Evolutionary conservation across 2,888 invertebrate genomes (phyloP).

Genomic region (Troides aeacus): DNA sequence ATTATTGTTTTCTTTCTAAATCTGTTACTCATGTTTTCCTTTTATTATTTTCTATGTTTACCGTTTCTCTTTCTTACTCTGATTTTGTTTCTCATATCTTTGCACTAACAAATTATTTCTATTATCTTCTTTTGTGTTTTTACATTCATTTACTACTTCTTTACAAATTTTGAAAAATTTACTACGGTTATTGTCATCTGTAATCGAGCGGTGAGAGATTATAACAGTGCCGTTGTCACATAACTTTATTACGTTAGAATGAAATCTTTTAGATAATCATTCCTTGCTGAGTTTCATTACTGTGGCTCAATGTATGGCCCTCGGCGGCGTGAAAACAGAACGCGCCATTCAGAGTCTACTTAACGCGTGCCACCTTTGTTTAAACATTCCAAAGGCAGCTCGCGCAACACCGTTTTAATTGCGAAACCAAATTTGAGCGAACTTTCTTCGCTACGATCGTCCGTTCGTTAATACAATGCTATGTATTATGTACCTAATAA

Average conservation of each 20-base stretch:
- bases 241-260: background rate
- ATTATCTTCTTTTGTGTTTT: too few species aligned
- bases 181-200: too few species aligned
- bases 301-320: slow-evolving; percentile 1
- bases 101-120: too few species aligned
- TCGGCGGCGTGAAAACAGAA: slow-evolving; percentile 2
- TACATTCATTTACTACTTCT: too few species aligned
- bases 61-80: too few species aligned
- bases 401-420: slow-evolving; percentile 17
- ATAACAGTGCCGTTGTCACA: too few species aligned
- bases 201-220: too few species aligned
- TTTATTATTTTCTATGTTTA: too few species aligned
- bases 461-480: background rate
- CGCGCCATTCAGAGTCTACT: slow-evolving; percentile 13
- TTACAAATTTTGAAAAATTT: too few species aligned
- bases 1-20: too few species aligned
- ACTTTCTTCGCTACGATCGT: background rate
- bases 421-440: slow-evolving; percentile 13
- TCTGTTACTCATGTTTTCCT: too few species aligned
- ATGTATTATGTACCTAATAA: background rate
- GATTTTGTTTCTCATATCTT: too few species aligned
- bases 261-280: background rate
- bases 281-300: background rate
- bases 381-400: slow-evolving; percentile 23
- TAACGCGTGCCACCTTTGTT: slow-evolving; percentile 17